phyloP scores from a whole-genome alignment of 2,797 vertebrate species.

The Anisognathus igniventris region DNA sequence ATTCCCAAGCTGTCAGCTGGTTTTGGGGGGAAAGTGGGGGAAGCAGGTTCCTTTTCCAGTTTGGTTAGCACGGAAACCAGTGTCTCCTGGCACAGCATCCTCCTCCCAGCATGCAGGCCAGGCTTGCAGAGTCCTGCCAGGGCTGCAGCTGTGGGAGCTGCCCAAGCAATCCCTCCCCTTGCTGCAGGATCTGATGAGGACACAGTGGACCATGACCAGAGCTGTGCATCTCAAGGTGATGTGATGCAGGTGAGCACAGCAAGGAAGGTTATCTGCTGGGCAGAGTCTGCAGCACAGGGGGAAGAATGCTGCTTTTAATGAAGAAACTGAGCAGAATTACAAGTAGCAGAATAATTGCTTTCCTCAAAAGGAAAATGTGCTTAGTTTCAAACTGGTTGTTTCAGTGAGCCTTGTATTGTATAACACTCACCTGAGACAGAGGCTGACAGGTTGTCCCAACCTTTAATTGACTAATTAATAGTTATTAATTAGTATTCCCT shows the following conservation, averaged over 20 bases:
- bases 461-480: conserved; percentile 66
- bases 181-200: not conserved
- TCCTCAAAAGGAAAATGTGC: conserved; percentile 48
- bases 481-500: conserved; percentile 67
- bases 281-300: not conserved
- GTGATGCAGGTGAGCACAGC: conserved; percentile 20
- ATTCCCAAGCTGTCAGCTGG: not conserved
- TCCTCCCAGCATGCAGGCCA: not conserved
- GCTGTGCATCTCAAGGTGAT: not conserved
- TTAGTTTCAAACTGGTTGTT: conserved; percentile 48
- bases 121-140: not conserved
- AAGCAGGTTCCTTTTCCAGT: not conserved
- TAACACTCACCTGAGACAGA: conserved; percentile 63
- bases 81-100: not conserved
- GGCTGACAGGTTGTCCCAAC: conserved; percentile 61
- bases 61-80: not conserved
- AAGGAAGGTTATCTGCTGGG: not conserved
- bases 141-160: not conserved
- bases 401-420: conserved; percentile 27
- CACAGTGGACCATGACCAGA: not conserved
- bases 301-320: not conserved
- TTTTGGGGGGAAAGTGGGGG: not conserved
- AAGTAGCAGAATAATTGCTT: conserved; percentile 57
- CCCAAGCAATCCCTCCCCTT: not conserved
- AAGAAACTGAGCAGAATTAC: conserved; percentile 36